phyloP scores from a whole-genome alignment of 2,113 vertebrate species.

The Hyperoodon ampullatus region DNA sequence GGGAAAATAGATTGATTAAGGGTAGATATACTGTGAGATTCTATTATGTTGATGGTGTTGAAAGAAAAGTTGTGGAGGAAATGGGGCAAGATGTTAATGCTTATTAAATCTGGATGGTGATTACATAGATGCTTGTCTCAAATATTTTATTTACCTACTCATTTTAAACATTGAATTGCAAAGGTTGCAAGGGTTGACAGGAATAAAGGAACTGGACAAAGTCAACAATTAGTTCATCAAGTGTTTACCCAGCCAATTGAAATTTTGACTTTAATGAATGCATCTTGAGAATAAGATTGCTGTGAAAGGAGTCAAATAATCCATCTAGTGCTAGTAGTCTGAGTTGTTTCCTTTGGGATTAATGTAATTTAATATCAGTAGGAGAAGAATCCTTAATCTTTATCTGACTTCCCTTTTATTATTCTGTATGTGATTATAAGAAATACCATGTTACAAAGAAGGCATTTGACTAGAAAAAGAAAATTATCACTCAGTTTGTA shows the following conservation, averaged over 20 bases:
- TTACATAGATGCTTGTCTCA: background rate
- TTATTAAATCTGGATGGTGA: background rate
- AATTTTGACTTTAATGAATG: conserved; percentile 9
- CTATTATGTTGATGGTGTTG: background rate
- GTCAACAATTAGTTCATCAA: background rate
- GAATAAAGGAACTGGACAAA: background rate
- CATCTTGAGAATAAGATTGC: background rate
- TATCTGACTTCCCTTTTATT: background rate
- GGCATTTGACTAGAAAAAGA: background rate
- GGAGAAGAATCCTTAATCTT: background rate
- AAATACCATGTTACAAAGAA: background rate
- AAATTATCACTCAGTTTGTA: background rate
- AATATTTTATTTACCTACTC: background rate
- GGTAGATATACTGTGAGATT: background rate
- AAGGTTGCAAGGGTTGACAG: background rate
- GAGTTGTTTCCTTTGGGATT: background rate
- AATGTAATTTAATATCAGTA: background rate
- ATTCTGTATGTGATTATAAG: background rate
- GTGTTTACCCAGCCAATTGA: background rate
- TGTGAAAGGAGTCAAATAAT: background rate
- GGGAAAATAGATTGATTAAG: background rate
- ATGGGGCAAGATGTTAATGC: background rate
- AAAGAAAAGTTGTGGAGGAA: background rate
- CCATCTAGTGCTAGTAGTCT: background rate
- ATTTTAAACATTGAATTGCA: background rate